A percentile compares a stretch with the other conserved stretches of the same genome.
Evolutionary conservation across 2,888 invertebrate genomes (phyloP).

Genomic region (Idaea straminata): DNA sequence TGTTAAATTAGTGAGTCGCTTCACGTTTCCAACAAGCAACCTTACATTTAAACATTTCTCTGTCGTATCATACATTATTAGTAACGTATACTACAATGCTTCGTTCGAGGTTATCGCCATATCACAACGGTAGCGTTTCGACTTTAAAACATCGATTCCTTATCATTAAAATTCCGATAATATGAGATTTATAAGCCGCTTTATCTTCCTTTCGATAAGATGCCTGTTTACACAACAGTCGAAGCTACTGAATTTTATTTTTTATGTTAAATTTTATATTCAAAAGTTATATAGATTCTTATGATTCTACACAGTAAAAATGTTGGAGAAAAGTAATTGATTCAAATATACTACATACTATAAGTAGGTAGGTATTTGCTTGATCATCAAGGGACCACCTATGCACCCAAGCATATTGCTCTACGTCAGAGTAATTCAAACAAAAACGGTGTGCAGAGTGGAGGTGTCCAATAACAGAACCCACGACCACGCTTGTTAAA

Average conservation of each 20-base stretch:
- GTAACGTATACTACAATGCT: slow-evolving; percentile 35
- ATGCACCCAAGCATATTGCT: slow-evolving; percentile 57
- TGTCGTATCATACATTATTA: slow-evolving; percentile 56
- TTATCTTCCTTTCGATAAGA: slow-evolving; percentile 56
- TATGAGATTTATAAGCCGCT: slow-evolving; percentile 62
- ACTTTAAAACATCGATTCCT: slow-evolving; percentile 54
- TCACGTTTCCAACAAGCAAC: slow-evolving; percentile 51
- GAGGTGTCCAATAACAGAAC: slow-evolving; percentile 76
- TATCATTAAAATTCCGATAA: slow-evolving; percentile 59
- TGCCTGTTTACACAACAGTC: slow-evolving; percentile 38
- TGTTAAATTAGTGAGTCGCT: slow-evolving; percentile 52
- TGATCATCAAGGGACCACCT: slow-evolving; percentile 35
- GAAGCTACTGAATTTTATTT: slow-evolving; percentile 44
- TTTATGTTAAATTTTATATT: slow-evolving; percentile 10
- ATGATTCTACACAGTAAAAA: not conserved
- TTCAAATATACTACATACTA: too few relatives aligned
- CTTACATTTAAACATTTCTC: slow-evolving; percentile 47
- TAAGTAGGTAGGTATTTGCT: not conserved
- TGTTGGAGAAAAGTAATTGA: too few relatives aligned
- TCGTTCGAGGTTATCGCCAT: slow-evolving; percentile 64
- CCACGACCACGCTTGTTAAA: slow-evolving; percentile 76
- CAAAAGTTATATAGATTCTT: slow-evolving; percentile 2
- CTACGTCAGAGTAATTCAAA: slow-evolving; percentile 63
- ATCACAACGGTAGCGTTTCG: slow-evolving; percentile 56
- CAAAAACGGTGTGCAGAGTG: slow-evolving; percentile 64